phyloP scores from a whole-genome alignment of 2,113 vertebrate species.

The Cygnus atratus region DNA sequence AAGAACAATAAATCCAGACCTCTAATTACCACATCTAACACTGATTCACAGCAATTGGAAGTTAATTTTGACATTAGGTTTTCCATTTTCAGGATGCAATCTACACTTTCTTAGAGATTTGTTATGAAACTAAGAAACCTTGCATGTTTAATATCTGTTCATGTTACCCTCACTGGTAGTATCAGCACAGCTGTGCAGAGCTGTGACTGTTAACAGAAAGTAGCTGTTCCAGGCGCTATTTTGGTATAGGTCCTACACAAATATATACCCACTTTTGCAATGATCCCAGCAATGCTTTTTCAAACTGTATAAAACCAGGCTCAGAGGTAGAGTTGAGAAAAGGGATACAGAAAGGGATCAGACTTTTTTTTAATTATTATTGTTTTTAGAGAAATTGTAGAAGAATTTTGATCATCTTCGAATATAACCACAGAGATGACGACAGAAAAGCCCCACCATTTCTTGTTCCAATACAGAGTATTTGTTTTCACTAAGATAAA shows the following conservation, averaged over 20 bases:
- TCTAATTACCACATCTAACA: not conserved
- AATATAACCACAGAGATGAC: not conserved
- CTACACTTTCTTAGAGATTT: not conserved
- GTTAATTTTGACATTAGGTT: not conserved
- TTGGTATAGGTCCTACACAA: not conserved
- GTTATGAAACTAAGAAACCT: not conserved
- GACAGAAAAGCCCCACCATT: not conserved
- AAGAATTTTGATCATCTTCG: not conserved
- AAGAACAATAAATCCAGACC: not conserved
- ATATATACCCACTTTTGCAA: not conserved
- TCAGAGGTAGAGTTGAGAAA: not conserved
- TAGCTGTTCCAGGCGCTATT: not conserved
- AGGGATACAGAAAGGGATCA: not conserved
- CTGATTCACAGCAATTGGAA: not conserved
- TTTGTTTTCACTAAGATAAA: not conserved
- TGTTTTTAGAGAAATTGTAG: not conserved
- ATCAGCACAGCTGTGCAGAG: not conserved
- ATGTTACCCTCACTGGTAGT: not conserved
- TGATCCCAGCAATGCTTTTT: not conserved
- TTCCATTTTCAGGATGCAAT: not conserved
- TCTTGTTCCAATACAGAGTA: not conserved
- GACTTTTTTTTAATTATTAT: not conserved
- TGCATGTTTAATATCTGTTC: not conserved
- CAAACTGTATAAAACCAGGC: not conserved
- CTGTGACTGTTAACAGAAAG: not conserved